Evolutionary conservation across 1,140 invertebrate species (phyloP).

Genomic region (Aphidius ervi): DNA sequence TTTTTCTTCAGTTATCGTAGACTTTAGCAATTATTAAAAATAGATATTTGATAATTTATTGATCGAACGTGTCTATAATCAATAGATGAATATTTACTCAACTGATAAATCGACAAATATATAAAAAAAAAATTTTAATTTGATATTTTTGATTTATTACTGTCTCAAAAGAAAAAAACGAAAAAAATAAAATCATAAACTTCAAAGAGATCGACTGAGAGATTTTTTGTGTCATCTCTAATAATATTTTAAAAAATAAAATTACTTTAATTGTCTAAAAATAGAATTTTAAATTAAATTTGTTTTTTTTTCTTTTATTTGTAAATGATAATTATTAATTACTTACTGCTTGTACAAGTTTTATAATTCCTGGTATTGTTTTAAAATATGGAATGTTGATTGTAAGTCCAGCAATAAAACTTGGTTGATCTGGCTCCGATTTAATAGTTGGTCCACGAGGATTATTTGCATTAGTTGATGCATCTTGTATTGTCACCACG

Average conservation of each 20-base stretch:
- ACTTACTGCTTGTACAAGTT: slow-evolving; percentile 54
- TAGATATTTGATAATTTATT: no score
- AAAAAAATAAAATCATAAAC: no score
- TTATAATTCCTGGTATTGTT: slow-evolving; percentile 55
- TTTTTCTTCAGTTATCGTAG: no score
- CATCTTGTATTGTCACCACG: slow-evolving; percentile 42
- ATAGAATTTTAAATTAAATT: no score
- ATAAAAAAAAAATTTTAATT: no score
- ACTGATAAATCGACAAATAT: neutral
- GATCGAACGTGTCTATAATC: no score
- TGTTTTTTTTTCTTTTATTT: neutral
- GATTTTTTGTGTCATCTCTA: neutral
- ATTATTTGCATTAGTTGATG: slow-evolving; percentile 36
- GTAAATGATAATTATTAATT: neutral
- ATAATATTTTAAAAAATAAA: neutral
- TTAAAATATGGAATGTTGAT: slow-evolving; percentile 52
- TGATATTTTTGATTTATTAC: no score
- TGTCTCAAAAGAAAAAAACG: no score
- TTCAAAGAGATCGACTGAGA: neutral
- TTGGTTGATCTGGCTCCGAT: slow-evolving; percentile 38
- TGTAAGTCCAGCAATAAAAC: slow-evolving; percentile 41
- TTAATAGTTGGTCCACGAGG: slow-evolving; percentile 37
- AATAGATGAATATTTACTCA: no score
- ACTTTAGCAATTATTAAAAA: no score
- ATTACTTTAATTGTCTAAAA: neutral